These are phyloP conservation scores for Propithecus perrieri DNA, from an alignment of 2,797 vertebrate genomes.

Conservation along the genomic window DNA sequence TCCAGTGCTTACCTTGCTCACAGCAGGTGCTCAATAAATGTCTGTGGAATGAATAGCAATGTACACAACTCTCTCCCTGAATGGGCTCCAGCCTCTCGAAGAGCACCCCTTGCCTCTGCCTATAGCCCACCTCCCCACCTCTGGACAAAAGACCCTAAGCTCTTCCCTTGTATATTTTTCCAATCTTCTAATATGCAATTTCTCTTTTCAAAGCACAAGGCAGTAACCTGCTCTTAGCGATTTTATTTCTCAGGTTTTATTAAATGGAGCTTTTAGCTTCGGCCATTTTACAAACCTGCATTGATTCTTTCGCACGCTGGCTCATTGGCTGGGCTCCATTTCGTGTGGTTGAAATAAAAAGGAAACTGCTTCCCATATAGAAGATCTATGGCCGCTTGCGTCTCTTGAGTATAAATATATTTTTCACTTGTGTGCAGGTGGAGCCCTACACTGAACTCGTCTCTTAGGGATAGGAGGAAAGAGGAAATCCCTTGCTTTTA, in stretches of 20 bases:
- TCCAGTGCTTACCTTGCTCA: neutral
- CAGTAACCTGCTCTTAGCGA: neutral
- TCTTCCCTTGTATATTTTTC: neutral
- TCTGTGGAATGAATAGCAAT: neutral
- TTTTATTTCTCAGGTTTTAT: conserved; percentile 64
- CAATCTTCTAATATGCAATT: neutral
- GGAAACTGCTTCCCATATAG: conserved; percentile 60
- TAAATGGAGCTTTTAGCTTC: conserved; percentile 64
- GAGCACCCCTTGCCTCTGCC: neutral
- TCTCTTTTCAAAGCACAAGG: conserved; percentile 6
- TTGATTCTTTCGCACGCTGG: conserved; percentile 36
- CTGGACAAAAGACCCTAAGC: neutral
- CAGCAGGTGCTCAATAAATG: neutral
- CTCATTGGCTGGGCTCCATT: conserved; percentile 51
- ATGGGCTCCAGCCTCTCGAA: neutral
- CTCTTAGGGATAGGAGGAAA: conserved; percentile 10
- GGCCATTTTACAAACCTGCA: conserved; percentile 48
- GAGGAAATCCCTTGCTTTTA: neutral
- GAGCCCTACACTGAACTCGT: conserved; percentile 13
- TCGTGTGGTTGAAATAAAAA: conserved; percentile 60
- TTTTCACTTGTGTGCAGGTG: conserved; percentile 58
- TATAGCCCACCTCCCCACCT: neutral
- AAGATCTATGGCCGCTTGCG: conserved; percentile 63
- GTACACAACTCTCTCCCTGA: neutral
- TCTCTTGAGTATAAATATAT: conserved; percentile 56